Percentiles rank a stretch among this genome's conserved stretches.
phyloP scores from a whole-genome alignment of 2,888 invertebrate species.

The Brachylomia viminalis region DNA sequence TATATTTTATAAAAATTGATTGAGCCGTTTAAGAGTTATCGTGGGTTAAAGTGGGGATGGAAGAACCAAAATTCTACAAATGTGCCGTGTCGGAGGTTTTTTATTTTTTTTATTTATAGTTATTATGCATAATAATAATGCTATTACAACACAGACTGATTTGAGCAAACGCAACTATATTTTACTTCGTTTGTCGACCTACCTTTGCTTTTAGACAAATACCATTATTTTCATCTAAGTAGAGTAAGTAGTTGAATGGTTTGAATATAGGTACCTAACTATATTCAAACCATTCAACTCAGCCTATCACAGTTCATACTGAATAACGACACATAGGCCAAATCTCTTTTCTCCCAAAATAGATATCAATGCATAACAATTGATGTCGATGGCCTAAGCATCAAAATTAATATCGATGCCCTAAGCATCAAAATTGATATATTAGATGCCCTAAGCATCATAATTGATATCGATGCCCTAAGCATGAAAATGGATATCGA shows the following conservation, averaged over 20 bases:
- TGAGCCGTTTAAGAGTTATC: too few relatives aligned
- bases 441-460: neutral
- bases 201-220: neutral
- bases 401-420: neutral
- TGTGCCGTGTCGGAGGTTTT: too few relatives aligned
- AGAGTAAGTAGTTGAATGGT: neutral
- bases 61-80: too few relatives aligned
- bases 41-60: too few relatives aligned
- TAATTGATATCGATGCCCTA: neutral
- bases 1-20: too few relatives aligned
- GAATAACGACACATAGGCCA: neutral
- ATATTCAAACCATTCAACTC: neutral
- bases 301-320: neutral
- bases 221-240: neutral
- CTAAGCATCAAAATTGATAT: neutral
- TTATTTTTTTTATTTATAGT: too few relatives aligned
- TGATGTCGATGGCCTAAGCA: too few relatives aligned
- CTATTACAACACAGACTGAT: neutral
- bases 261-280: neutral
- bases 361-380: too few relatives aligned
- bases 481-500: too few relatives aligned
- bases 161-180: neutral
- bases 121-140: neutral
- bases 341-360: neutral
- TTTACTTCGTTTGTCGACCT: neutral